phyloP scores from a whole-genome alignment of 1,140 invertebrate genomes.

The Sitophilus oryzae region DNA sequence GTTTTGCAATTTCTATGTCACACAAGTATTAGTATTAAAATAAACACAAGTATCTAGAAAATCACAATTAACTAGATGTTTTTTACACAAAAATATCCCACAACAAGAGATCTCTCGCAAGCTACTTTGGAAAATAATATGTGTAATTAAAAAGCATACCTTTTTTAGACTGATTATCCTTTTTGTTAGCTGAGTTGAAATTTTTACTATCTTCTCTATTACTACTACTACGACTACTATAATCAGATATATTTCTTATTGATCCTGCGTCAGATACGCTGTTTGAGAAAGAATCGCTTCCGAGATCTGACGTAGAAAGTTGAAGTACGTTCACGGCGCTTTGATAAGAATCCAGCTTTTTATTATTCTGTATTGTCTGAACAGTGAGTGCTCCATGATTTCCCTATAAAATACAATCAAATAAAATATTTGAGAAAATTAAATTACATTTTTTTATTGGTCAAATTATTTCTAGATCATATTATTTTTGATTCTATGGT shows the following conservation, averaged over 20 bases:
- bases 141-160: neutral
- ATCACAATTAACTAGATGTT: too few species aligned
- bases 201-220: neutral
- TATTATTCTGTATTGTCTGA: constrained; percentile 29
- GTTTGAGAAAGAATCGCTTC: constrained; percentile 1
- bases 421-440: neutral
- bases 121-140: neutral
- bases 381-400: constrained; percentile 27
- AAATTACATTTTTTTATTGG: too few species aligned
- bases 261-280: neutral
- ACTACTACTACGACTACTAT: neutral
- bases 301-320: constrained; percentile 23
- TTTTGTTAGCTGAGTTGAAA: neutral
- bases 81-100: too few species aligned
- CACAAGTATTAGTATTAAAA: too few species aligned
- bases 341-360: constrained; percentile 32
- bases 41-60: too few species aligned
- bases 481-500: too few species aligned
- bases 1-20: too few species aligned
- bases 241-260: neutral
- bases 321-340: constrained; percentile 36
- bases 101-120: too few species aligned
- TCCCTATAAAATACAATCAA: constrained; percentile 22
- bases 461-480: too few species aligned
- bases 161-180: neutral